Percentiles rank a stretch among this genome's conserved stretches.
Conservation (phyloP, 2,888 invertebrate genomes). For the Alloplasta piceator region DNA sequence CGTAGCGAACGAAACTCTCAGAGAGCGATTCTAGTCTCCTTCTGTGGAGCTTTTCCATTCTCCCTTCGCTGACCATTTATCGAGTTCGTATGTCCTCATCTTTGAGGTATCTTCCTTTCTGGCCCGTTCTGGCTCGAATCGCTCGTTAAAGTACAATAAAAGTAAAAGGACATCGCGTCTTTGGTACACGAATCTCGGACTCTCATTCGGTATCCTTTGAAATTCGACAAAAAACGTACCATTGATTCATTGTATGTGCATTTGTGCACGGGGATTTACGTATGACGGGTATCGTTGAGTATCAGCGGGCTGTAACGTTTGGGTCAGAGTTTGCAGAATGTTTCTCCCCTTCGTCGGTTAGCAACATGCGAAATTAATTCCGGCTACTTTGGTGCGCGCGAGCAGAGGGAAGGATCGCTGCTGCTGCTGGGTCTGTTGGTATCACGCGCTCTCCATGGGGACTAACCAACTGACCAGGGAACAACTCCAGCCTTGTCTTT, state of each 20-base stretch:
- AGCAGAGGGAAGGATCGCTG: slow-evolving; percentile 42
- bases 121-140: slow-evolving; percentile 66
- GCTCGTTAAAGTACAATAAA: slow-evolving; percentile 76
- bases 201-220: background rate
- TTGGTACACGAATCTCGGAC: background rate
- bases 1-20: slow-evolving; percentile 82
- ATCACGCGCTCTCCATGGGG: slow-evolving; percentile 51
- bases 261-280: background rate
- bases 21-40: slow-evolving; percentile 71
- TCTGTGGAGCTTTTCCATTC: slow-evolving; percentile 42
- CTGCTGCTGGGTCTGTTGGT: slow-evolving; percentile 5
- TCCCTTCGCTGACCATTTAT: slow-evolving; percentile 53
- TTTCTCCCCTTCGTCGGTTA: slow-evolving; percentile 39
- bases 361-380: slow-evolving; percentile 56
- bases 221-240: background rate
- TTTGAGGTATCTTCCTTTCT: slow-evolving; percentile 61
- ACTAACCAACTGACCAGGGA: slow-evolving; percentile 60
- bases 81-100: slow-evolving; percentile 73
- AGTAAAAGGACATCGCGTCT: slow-evolving; percentile 34
- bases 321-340: slow-evolving; percentile 26
- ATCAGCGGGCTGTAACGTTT: background rate
- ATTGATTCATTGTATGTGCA: background rate
- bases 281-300: background rate
- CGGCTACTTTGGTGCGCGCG: slow-evolving; percentile 38
- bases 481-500: slow-evolving; percentile 47